phyloP scores from a whole-genome alignment of 2,113 vertebrate species.

The Elgaria multicarinata region DNA sequence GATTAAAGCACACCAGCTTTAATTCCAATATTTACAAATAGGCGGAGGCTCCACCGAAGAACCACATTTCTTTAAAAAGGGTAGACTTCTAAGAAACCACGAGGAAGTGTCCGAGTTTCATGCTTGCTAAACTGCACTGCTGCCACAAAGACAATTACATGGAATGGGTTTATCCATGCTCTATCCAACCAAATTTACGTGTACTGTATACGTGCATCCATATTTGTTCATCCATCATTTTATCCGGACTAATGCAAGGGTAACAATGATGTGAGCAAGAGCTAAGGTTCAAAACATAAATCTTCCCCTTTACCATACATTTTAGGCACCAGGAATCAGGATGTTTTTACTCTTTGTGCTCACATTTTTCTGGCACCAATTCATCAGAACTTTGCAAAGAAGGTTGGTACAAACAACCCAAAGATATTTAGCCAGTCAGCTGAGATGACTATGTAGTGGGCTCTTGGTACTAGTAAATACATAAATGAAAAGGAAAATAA shows the following conservation, averaged over 20 bases:
- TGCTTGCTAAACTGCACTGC: neutral
- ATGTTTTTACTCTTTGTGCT: neutral
- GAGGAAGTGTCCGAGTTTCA: neutral
- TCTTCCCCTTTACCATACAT: neutral
- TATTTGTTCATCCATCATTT: neutral
- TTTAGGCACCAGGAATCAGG: neutral
- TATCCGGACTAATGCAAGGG: neutral
- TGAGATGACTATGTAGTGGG: neutral
- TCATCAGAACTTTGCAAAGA: accelerated
- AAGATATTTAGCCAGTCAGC: neutral
- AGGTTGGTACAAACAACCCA: neutral
- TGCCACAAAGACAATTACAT: neutral
- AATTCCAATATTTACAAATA: neutral
- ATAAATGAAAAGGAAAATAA: slow-evolving; percentile 5
- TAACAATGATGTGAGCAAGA: neutral
- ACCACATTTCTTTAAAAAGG: neutral
- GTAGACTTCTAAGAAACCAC: neutral
- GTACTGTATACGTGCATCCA: neutral
- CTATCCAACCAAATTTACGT: neutral
- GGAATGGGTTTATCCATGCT: neutral
- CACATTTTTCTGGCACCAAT: neutral
- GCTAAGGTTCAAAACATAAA: slow-evolving; percentile 17
- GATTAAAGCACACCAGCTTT: neutral
- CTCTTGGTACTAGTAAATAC: neutral
- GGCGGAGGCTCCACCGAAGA: neutral